Percentiles rank a stretch among this genome's conserved stretches.
phyloP scores from a whole-genome alignment of 2,113 vertebrate species.

The Aspiorhynchus laticeps region DNA sequence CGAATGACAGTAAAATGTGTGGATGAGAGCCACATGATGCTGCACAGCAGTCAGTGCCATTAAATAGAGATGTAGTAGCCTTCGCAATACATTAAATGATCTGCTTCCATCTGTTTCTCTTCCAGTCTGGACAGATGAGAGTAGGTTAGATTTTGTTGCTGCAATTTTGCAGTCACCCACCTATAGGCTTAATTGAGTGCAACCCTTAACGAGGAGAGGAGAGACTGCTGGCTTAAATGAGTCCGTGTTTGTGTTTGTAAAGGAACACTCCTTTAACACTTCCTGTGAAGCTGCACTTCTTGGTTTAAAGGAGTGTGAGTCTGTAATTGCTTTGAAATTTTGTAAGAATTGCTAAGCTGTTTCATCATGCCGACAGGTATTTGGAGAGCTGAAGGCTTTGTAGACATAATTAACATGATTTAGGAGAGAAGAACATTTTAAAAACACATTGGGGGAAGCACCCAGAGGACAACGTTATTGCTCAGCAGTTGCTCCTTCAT shows the following conservation, averaged over 20 bases:
- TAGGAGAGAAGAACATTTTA: slow-evolving; percentile 22
- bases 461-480: background rate
- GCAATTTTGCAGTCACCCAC: background rate
- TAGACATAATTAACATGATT: slow-evolving; percentile 25
- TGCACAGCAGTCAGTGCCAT: background rate
- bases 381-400: slow-evolving; percentile 11
- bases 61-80: background rate
- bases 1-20: slow-evolving; percentile 57
- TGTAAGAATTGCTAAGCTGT: slow-evolving; percentile 34
- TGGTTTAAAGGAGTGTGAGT: slow-evolving; percentile 23
- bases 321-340: slow-evolving; percentile 39
- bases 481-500: background rate
- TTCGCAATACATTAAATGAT: background rate
- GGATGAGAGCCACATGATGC: background rate
- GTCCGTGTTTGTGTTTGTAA: background rate
- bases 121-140: no score
- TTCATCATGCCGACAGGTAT: slow-evolving; percentile 36
- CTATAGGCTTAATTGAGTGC: background rate
- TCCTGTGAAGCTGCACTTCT: slow-evolving; percentile 17
- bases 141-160: background rate
- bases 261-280: slow-evolving; percentile 17
- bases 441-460: slow-evolving; percentile 10
- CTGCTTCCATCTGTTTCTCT: background rate
- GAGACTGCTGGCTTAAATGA: slow-evolving; percentile 8
- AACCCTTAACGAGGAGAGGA: slow-evolving; percentile 7